Percentiles rank a stretch among this genome's conserved stretches.
Evolutionary conservation across 2,888 invertebrate species (phyloP).

Genomic region (Caenorhabditis sulstoni): DNA sequence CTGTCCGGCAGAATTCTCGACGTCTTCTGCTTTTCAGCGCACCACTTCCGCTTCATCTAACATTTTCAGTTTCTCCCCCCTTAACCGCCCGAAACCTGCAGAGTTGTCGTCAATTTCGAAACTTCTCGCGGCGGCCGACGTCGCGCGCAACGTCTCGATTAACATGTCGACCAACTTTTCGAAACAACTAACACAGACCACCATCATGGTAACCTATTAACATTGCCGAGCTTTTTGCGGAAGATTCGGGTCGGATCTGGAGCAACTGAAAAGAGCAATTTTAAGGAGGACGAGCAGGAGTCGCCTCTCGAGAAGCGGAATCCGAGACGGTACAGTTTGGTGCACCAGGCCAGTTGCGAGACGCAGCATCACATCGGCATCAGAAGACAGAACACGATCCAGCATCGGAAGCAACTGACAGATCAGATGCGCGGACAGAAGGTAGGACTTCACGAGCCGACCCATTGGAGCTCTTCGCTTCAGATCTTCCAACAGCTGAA

Average conservation of each 20-base stretch:
- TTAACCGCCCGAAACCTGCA: not conserved
- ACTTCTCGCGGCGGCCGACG: constrained; percentile 35
- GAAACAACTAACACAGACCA: constrained; percentile 33
- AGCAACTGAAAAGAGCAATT: too few relatives aligned
- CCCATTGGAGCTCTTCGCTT: too few relatives aligned
- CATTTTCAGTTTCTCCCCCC: not conserved
- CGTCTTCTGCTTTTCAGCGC: too few relatives aligned
- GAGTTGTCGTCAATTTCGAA: constrained; percentile 34
- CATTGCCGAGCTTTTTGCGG: too few relatives aligned
- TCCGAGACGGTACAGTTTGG: constrained; percentile 63
- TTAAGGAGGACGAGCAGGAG: constrained; percentile 8
- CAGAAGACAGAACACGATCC: constrained; percentile 72
- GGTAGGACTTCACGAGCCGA: too few relatives aligned
- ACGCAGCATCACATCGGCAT: constrained; percentile 67
- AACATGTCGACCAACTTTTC: constrained; percentile 34
- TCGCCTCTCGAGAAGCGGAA: constrained; percentile 18
- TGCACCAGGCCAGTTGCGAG: constrained; percentile 69
- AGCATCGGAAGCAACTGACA: constrained; percentile 70
- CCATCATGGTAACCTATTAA: constrained; percentile 21
- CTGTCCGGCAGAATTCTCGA: too few relatives aligned
- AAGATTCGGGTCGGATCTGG: too few relatives aligned
- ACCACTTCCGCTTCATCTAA: too few relatives aligned
- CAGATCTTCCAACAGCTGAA: constrained; percentile 77
- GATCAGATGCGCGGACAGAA: constrained; percentile 69
- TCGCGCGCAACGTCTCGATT: constrained; percentile 44